A percentile compares a stretch with the other conserved stretches of the same genome.
Conservation (phyloP, 2,113 vertebrate genomes). For the Arenaria interpres region DNA sequence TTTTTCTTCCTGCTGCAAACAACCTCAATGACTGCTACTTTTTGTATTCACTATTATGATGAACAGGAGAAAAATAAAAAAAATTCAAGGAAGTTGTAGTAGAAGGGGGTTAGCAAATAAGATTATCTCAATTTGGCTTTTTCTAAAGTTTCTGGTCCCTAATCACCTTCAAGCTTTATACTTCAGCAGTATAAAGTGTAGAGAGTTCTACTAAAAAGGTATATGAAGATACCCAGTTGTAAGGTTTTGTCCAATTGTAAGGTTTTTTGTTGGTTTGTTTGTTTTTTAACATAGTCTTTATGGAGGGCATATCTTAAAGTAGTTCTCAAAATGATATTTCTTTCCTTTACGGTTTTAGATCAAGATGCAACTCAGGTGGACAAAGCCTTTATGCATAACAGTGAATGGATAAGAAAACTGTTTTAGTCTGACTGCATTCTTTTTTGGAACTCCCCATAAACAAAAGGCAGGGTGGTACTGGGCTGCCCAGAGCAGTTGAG, state of each 20-base stretch:
- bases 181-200: neutral
- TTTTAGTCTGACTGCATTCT: neutral
- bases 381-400: neutral
- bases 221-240: neutral
- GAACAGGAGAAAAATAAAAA: conserved; percentile 1
- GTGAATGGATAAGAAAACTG: neutral
- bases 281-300: neutral
- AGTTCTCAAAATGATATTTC: neutral
- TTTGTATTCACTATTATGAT: neutral
- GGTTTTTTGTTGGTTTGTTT: neutral
- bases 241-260: neutral
- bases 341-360: neutral
- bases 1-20: neutral
- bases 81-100: no score
- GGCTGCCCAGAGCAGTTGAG: neutral
- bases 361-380: neutral
- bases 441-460: neutral
- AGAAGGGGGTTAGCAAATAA: neutral
- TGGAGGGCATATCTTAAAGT: neutral
- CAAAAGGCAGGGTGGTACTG: neutral
- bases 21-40: neutral
- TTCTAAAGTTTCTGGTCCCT: neutral
- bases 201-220: neutral
- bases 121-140: neutral
- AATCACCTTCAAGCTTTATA: neutral